Base-by-base conservation (phyloP, 2,888 invertebrate genomes). In the Chrysodeixis includens region DNA sequence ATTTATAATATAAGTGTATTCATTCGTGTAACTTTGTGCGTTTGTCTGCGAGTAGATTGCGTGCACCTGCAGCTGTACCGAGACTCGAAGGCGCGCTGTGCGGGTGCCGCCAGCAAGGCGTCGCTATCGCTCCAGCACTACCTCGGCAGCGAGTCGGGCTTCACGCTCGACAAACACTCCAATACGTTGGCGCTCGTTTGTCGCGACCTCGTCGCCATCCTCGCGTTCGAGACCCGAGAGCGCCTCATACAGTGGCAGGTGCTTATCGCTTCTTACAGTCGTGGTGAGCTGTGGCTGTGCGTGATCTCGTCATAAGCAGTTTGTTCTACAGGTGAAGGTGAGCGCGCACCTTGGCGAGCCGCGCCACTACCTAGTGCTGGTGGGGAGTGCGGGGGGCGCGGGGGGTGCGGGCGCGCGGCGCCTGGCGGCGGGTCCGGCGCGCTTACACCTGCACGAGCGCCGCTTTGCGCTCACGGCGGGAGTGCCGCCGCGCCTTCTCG, bases 101-200 rank as follows among this genome's bases (percentile, higher is more conserved):
- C 88, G 78, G 74, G 87, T 71, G 83, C 84, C 30, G 76, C 96
- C 92, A 97, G 97, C 82, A 98, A 98, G 94, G 97, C 98, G 26
- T 97, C 98, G 66, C 96, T 98, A 69, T 97, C 98, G 69, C 96
- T 98, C 87, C 97, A 98, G 91, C 97, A 97, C 83, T 98, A 97
- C 95, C 96, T 98, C 69, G 98, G 98, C 70, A 95, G 97, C 85
- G 98, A 98, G 95, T 96, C 97, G 69, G 97, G 98, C 78, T 98
- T 98, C 93, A 97, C 98, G 65, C 96, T 98, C 85, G 98, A 98
- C 95, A 98, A 98, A 92, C 98, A 98, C 94, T 97, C 97, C 70
- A 97, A 98, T 93, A 98, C 98, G 56, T 96, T 98, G 85, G 98
- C 98, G 76, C 97, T 98, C 81, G 96, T 98, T 78, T 98, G 98